A percentile compares a stretch with the other conserved stretches of the same genome.
phyloP scores from a whole-genome alignment of 2,888 invertebrate genomes.

The Caenorhabditis afra region DNA sequence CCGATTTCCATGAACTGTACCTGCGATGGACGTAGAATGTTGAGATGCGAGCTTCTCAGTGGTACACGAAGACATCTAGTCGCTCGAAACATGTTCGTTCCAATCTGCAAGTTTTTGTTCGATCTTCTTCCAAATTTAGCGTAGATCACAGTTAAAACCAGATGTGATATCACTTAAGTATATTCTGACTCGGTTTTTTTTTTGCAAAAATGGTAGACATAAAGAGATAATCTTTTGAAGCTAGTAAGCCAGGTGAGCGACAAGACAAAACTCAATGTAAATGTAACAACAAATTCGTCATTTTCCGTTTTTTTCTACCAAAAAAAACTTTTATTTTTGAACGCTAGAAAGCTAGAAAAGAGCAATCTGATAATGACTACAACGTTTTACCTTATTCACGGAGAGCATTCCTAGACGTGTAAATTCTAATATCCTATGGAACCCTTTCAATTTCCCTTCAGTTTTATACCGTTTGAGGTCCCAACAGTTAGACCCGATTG shows the following conservation, averaged over 20 bases:
- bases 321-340: too few relatives aligned
- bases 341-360: too few relatives aligned
- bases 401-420: too few relatives aligned
- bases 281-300: too few relatives aligned
- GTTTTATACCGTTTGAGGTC: slow-evolving; percentile 18
- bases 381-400: too few relatives aligned
- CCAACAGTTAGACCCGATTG: slow-evolving; percentile 45
- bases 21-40: slow-evolving; percentile 48
- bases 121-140: not conserved
- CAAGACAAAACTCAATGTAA: too few relatives aligned
- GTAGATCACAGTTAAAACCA: not conserved
- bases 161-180: too few relatives aligned
- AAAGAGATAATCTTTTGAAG: too few relatives aligned
- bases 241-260: too few relatives aligned
- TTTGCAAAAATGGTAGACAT: too few relatives aligned
- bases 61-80: slow-evolving; percentile 20
- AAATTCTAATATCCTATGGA: not conserved
- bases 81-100: slow-evolving; percentile 50
- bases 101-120: slow-evolving; percentile 1
- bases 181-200: too few relatives aligned
- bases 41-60: slow-evolving; percentile 39
- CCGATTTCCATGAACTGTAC: not conserved
- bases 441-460: not conserved
- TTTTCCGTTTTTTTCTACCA: not conserved
- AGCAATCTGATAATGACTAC: too few relatives aligned